Evolutionary conservation across 2,113 vertebrate species (phyloP).

Genomic region (Andinoacara biseriatus): DNA sequence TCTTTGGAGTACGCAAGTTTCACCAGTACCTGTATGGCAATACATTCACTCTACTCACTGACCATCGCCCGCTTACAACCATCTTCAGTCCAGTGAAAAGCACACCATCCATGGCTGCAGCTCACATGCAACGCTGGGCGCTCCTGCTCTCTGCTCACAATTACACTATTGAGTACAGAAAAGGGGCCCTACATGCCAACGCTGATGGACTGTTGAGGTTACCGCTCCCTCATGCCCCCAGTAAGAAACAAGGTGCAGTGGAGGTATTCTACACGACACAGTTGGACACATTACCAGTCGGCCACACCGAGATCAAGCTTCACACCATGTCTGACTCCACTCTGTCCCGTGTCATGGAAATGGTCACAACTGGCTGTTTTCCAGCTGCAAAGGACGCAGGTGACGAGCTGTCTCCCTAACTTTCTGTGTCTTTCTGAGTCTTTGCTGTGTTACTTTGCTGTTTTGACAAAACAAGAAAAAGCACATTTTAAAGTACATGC

Average conservation of each 20-base stretch:
- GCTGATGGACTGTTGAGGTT: accelerated
- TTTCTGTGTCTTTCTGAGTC: too few species aligned
- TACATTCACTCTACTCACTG: background rate
- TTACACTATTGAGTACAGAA: background rate
- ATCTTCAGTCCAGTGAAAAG: background rate
- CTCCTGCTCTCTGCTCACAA: background rate
- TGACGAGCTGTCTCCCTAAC: background rate
- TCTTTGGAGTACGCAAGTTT: background rate
- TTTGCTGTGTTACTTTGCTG: too few species aligned
- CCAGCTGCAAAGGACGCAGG: background rate
- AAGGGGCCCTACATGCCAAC: background rate
- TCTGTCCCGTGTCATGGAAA: background rate
- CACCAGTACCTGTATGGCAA: background rate
- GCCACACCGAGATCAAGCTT: background rate
- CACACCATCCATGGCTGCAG: background rate
- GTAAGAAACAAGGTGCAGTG: background rate
- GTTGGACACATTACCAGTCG: background rate
- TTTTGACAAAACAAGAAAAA: too few species aligned
- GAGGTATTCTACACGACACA: accelerated
- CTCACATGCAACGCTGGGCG: background rate
- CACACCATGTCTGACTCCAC: background rate
- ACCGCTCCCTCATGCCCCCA: background rate
- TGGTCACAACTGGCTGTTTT: background rate
- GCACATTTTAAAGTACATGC: too few species aligned
- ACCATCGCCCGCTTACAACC: too few species aligned